phyloP scores from a whole-genome alignment of 2,888 invertebrate genomes.

The Ophonus ardosiacus region DNA sequence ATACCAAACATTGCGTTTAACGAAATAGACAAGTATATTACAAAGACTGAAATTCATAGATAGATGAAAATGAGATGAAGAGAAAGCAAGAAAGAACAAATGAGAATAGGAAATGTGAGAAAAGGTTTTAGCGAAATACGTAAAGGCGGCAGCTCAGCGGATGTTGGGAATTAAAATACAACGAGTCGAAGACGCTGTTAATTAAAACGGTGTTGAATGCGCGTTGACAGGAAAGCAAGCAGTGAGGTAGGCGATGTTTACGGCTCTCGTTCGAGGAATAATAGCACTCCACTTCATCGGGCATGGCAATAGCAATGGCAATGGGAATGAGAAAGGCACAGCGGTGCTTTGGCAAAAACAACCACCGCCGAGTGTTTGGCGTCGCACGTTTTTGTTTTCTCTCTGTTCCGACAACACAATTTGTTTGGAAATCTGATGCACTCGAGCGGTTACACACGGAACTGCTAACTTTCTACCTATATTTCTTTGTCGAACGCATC shows the following conservation, averaged over 20 bases:
- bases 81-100: not conserved
- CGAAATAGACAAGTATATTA: no score
- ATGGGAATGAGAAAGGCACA: not conserved
- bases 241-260: constrained; percentile 34
- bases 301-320: not conserved
- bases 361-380: constrained; percentile 37
- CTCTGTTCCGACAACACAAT: constrained; percentile 47
- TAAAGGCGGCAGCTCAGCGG: not conserved
- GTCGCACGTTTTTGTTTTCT: constrained; percentile 58
- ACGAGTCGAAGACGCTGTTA: constrained; percentile 26
- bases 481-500: constrained; percentile 20
- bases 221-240: constrained; percentile 42
- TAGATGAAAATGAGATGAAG: not conserved
- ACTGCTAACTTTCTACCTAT: constrained; percentile 26
- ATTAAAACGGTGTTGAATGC: constrained; percentile 48
- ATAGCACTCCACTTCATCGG: constrained; percentile 22
- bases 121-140: not conserved
- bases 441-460: constrained; percentile 31
- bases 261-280: constrained; percentile 24
- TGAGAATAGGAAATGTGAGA: not conserved
- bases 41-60: no score
- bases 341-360: constrained; percentile 37
- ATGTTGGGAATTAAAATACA: constrained; percentile 27
- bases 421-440: constrained; percentile 58
- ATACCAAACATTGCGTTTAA: no score